Evolutionary conservation across 2,797 vertebrate species (phyloP), one percentile per base, ranked within the genome.

Genomic region (Protonibea diacanthus): DNA sequence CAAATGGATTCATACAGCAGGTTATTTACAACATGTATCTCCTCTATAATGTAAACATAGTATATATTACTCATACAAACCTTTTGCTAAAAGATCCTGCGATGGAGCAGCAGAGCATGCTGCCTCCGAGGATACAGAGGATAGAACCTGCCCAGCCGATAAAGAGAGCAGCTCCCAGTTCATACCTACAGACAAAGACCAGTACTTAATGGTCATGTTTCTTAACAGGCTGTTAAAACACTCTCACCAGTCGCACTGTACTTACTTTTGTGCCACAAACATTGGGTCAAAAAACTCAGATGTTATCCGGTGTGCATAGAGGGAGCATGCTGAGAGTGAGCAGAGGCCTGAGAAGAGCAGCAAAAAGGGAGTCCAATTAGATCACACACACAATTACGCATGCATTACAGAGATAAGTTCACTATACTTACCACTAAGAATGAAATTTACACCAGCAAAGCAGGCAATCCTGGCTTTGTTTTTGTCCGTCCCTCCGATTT

Each of bases 251-350:
- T 11, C 17, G 38, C 3, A 49, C 13, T 1, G 5, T 76, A 95
- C 97, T 95, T 95, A 99, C 98, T 99, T 99, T 93, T 98, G 97
- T 76, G 96, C 96, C 79, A 98, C 64, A 92, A 84, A 97, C 90
- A 96, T 93, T 21, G 97, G 98, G 82, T 99, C 96, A 82, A 98
- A 99, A 94, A 98, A 99, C 85, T 99, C 97, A 0, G 96, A 94
- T 3, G 97, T 99, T 90, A 99, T 98, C 90, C 95, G 96, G 86
- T 99, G 96, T 60, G 98, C 98, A 60, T 99, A 99, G 80, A 99
- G 94, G 23, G 98, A 99, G 74, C 96, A 99, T 6, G 96, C 95
- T 1, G 96, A 95, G 89, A 99, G 94, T 27, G 97, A 98, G 87
- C 96, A 97, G 25, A 99, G 69, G 63, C 98, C 98, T 99, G 86